These are phyloP conservation scores for Oligia strigilis DNA, from an alignment of 2,888 invertebrate species.

Conservation along the genomic window DNA sequence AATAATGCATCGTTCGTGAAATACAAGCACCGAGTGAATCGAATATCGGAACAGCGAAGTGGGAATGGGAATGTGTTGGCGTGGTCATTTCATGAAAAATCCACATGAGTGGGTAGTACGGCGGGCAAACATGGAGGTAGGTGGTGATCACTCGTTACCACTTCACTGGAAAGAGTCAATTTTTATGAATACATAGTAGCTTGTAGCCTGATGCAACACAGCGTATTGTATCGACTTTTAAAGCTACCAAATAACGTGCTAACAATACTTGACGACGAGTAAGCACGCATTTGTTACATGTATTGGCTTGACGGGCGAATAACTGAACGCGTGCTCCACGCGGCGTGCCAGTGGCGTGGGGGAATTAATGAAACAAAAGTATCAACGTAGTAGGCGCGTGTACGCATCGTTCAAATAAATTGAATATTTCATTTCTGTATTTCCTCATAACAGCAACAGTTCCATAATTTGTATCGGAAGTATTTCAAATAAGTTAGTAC, in stretches of 20 bases:
- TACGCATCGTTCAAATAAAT: slow-evolving; percentile 27
- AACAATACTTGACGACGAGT: slow-evolving; percentile 35
- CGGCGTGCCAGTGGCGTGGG: background rate
- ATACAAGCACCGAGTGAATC: slow-evolving; percentile 21
- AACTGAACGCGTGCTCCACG: slow-evolving; percentile 30
- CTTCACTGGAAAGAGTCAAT: slow-evolving; percentile 16
- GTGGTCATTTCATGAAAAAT: slow-evolving; percentile 45
- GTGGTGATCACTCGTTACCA: slow-evolving; percentile 9
- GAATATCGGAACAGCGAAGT: slow-evolving; percentile 21
- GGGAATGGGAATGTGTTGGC: slow-evolving; percentile 8
- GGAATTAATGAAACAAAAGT: slow-evolving; percentile 48
- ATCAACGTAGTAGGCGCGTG: slow-evolving; percentile 33
- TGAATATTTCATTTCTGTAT: slow-evolving; percentile 39
- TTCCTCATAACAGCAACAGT: slow-evolving; percentile 27
- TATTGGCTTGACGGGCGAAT: slow-evolving; percentile 42
- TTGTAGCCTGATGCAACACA: background rate
- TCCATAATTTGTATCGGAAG: slow-evolving; percentile 17
- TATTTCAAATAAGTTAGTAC: slow-evolving; percentile 20
- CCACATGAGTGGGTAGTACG: slow-evolving; percentile 4
- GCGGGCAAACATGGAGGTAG: background rate
- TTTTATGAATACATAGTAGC: background rate
- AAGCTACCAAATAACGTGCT: slow-evolving; percentile 9
- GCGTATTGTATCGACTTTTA: background rate
- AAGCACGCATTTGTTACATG: slow-evolving; percentile 39
- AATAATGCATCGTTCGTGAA: slow-evolving; percentile 59